Evolutionary conservation across 1,140 invertebrate genomes (phyloP), one percentile per base, ranked within the genome.

Genomic region (Scaptodrosophila lebanonensis): DNA sequence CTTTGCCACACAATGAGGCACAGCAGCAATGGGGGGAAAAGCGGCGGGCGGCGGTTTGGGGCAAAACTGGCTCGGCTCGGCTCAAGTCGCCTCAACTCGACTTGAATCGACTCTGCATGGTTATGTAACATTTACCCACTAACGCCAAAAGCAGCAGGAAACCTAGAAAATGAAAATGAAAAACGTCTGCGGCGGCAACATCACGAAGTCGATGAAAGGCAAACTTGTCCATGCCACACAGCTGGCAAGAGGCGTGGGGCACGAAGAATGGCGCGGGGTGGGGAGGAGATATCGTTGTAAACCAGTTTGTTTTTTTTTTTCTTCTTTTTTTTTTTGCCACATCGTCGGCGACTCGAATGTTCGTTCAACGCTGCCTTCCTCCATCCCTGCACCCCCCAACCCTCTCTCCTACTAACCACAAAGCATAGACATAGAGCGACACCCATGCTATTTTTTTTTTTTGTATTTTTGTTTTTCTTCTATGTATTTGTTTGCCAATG

Each of bases 101-200:
- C 44, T 48, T 35, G 44, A 29, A 27, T 47, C 22, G 44, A n/a
- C n/a, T n/a, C n/a, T n/a, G n/a, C 17, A 16, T 50, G 35, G 71
- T 79, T 79, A 79, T 79, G 69, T 79, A 79, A 79, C 73, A 79
- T 79, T 79, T 79, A 79, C 73, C 73, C 68, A 79, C 60, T 79
- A 69, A 79, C 68, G 73, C 60, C 65, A 62, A 79, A 79, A 79
- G 73, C 68, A 79, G 68, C 73, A 79, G 75, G 73, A 79, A 79
- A 79, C 73, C 75, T 79, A 79, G 73, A 79, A 79, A 79, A 68
- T 66, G 64, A 63, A 71, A 79, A 67, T 71, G 51, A 68, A 76
- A 77, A 62, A 65, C 50, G 44, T 48, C 44, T n/a, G n/a, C n/a
- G n/a, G n/a, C n/a, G 17, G 29, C 32, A 64, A 49, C 66, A 76